Evolutionary conservation across 2,888 invertebrate species (phyloP).

Genomic region (Aelia acuminata): DNA sequence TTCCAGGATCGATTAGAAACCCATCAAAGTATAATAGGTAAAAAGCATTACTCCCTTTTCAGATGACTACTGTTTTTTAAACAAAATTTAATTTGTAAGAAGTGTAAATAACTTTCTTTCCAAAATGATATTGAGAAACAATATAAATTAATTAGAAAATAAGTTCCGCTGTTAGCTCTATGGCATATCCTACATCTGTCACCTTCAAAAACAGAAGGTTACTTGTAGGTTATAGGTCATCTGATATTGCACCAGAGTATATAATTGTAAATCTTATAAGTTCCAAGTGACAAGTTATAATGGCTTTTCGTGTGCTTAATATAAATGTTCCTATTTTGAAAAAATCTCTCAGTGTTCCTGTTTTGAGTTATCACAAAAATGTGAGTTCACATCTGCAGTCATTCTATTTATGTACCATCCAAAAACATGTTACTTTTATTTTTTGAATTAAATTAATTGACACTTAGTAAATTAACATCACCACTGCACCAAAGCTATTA

Average conservation of each 20-base stretch:
- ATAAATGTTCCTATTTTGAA: constrained; percentile 47
- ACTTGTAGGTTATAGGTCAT: not conserved
- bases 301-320: constrained; percentile 53
- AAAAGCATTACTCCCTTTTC: not conserved
- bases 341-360: constrained; percentile 65
- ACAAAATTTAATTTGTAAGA: not conserved
- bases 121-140: not conserved
- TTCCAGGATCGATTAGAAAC: not conserved
- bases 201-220: not conserved
- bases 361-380: constrained; percentile 67
- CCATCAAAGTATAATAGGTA: not conserved
- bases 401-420: not conserved
- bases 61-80: not conserved
- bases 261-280: not conserved
- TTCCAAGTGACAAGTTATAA: not conserved
- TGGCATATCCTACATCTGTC: not conserved
- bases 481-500: not conserved
- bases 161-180: not conserved
- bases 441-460: not conserved
- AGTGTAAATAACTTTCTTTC: not conserved
- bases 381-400: constrained; percentile 64
- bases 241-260: not conserved
- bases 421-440: not conserved
- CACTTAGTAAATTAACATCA: not conserved
- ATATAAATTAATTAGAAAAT: not conserved